Evolutionary conservation across 2,888 invertebrate species (phyloP), one percentile per base, ranked within the genome.

Genomic region (Calameuta idolon): DNA sequence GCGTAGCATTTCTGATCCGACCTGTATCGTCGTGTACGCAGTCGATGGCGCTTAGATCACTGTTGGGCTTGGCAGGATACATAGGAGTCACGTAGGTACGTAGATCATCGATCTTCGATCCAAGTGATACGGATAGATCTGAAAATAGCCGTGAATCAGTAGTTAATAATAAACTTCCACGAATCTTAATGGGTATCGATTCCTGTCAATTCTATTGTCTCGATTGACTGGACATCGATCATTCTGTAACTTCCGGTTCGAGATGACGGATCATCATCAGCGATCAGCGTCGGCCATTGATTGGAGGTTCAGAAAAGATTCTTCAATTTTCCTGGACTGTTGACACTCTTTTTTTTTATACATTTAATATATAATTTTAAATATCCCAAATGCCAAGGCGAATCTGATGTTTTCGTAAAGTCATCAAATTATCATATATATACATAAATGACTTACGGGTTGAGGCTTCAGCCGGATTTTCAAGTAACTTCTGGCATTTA

Each of bases 61-160:
- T 84, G 79, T 85, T 87, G 87, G 89, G 89, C 89, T 89, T 85
- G 89, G 89, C 88, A 77, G 77, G 75, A 71, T 68, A 55, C 55
- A 55, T 23, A 83, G 82, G 80, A 83, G 82, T 83, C 83, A 77
- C 83, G 82, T 31, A 31, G 1, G 31, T 31, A 31, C 31, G 31
- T 34, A 71, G 83, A 79, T 83, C 77, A 84, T 31, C 31, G 31
- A 31, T 31, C 87, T 83, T 87, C 88, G 86, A 88, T 88, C 89
- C 86, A 85, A 87, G 79, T 78, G 83, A 82, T 88, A 89, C 88
- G 88, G 87, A 89, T 89, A 89, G 87, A 87, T 83, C 84, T 83
- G 80, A 76, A 86, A 87, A 85, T 81, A 85, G 75, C 85, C 87
- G 84, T 85, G 85, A 86, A 86, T 80, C 79, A 77, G 69, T 82